Conservation (phyloP, 2,797 vertebrate species). For the Petrocephalus schoutedeni region DNA sequence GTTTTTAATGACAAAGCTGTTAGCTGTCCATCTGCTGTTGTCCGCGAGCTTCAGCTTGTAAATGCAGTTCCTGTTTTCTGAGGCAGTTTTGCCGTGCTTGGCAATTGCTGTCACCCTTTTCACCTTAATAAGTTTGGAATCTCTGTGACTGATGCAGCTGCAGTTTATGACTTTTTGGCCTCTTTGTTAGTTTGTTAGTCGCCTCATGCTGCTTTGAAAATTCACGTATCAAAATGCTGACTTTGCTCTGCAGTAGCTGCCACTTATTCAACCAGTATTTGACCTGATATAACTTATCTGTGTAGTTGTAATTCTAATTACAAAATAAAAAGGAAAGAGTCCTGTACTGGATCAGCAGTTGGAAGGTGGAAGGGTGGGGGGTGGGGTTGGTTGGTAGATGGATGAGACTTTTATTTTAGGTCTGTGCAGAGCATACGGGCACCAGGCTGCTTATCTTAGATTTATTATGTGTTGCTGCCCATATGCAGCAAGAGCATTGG, state of each 20-base stretch:
- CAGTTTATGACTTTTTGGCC: not conserved
- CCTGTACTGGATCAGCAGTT: not conserved
- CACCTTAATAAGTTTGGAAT: not conserved
- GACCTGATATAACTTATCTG: not conserved
- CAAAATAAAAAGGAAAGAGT: not conserved
- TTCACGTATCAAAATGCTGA: not conserved
- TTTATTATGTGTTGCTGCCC: not conserved
- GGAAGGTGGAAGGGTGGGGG: not conserved
- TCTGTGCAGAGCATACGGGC: not conserved
- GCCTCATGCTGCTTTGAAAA: not conserved
- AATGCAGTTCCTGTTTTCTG: not conserved
- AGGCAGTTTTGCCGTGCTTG: not conserved
- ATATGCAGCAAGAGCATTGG: not conserved
- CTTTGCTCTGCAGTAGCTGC: not conserved
- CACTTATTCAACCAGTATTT: not conserved
- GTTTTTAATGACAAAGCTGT: too few relatives aligned
- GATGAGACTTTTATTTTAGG: not conserved
- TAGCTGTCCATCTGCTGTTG: too few relatives aligned
- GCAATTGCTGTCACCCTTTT: not conserved
- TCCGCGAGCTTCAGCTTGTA: too few relatives aligned
- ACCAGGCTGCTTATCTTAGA: not conserved
- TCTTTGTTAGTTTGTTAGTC: not conserved
- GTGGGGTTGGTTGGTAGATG: not conserved
- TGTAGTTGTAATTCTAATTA: not conserved
- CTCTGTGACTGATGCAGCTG: not conserved